Evolutionary conservation across 2,113 vertebrate species (phyloP).

Genomic region (Lagopus leucura): DNA sequence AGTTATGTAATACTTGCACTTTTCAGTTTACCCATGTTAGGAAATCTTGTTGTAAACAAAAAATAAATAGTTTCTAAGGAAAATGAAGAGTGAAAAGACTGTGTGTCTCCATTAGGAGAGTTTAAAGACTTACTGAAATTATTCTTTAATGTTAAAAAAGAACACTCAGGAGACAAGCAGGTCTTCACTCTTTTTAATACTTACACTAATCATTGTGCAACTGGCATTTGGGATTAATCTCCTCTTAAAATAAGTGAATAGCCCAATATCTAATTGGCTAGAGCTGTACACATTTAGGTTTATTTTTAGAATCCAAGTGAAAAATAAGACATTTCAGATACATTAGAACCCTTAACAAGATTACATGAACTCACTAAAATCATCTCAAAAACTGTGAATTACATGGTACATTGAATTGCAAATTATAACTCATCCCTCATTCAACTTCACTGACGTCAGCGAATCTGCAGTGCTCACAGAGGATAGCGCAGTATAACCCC

Average conservation of each 20-base stretch:
- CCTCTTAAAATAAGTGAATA: background rate
- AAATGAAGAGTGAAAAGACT: background rate
- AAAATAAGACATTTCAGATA: slow-evolving; percentile 21
- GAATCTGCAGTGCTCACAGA: background rate
- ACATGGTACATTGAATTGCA: slow-evolving; percentile 19
- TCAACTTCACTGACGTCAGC: background rate
- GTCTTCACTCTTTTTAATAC: slow-evolving; percentile 26
- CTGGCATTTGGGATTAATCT: background rate
- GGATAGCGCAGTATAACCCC: background rate
- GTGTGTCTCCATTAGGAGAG: background rate
- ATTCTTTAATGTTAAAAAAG: background rate
- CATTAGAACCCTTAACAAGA: background rate
- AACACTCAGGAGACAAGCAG: background rate
- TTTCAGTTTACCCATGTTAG: background rate
- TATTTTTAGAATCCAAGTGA: slow-evolving; percentile 32
- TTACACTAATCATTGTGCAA: background rate
- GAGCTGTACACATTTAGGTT: background rate
- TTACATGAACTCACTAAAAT: slow-evolving; percentile 28
- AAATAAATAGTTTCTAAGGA: background rate
- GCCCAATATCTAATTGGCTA: background rate
- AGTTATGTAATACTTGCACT: background rate
- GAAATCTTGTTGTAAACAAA: background rate
- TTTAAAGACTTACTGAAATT: background rate
- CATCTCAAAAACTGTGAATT: slow-evolving; percentile 19
- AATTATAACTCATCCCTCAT: slow-evolving; percentile 9